These are phyloP conservation scores for Microcebus jonahi DNA, from an alignment of 2,113 vertebrate species.

Conservation along the genomic window DNA sequence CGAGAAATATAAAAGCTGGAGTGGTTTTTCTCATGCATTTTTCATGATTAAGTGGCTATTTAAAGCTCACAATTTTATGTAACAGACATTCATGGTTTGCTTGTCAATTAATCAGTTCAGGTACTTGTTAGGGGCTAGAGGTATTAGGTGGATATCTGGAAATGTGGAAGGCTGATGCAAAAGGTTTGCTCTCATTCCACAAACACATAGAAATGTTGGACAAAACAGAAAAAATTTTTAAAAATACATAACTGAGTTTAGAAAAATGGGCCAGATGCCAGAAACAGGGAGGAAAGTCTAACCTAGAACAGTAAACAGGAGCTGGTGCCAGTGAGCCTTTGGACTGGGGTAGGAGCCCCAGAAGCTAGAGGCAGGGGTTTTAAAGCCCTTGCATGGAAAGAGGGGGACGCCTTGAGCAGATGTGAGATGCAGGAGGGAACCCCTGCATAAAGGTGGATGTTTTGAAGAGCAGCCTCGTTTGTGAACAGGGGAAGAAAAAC, in stretches of 20 bases:
- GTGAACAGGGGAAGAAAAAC: background rate
- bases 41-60: background rate
- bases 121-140: background rate
- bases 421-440: background rate
- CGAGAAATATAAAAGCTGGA: background rate
- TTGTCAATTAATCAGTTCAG: background rate
- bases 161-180: background rate
- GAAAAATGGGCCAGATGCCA: background rate
- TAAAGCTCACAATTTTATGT: background rate
- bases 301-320: background rate
- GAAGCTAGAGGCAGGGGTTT: background rate
- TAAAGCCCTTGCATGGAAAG: background rate
- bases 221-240: background rate
- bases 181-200: background rate
- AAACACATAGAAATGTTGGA: background rate
- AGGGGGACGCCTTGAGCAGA: background rate
- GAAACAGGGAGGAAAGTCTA: background rate
- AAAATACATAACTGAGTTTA: background rate
- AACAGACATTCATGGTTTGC: background rate
- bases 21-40: background rate
- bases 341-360: background rate
- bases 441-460: too few species aligned
- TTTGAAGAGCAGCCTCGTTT: background rate
- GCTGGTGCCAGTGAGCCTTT: background rate
- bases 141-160: background rate